Evolutionary conservation across 2,797 vertebrate genomes (phyloP).

Genomic region (Falco peregrinus): DNA sequence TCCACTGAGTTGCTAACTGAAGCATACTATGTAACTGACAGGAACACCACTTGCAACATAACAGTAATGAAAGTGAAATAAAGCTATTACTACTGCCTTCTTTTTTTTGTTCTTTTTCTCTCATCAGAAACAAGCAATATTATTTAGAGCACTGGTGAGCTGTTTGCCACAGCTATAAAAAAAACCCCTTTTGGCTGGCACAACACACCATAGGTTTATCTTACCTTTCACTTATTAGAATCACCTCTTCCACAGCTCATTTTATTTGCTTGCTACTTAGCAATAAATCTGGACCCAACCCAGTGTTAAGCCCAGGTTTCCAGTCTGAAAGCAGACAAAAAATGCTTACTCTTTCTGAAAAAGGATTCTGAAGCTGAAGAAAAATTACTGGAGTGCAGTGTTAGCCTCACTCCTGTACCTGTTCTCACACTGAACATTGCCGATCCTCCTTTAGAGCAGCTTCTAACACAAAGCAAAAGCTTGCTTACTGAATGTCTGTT

Average conservation of each 20-base stretch:
- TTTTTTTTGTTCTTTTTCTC: background rate
- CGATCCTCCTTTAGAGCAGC: background rate
- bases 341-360: background rate
- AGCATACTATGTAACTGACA: background rate
- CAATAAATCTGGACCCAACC: background rate
- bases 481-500: background rate
- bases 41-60: background rate
- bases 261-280: constrained; percentile 3
- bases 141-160: background rate
- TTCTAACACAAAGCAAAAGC: background rate
- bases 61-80: constrained; percentile 10
- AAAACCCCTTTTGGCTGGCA: background rate
- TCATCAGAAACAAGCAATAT: background rate
- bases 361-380: background rate
- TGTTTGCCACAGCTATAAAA: background rate
- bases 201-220: background rate
- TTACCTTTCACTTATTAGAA: background rate
- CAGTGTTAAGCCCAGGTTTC: background rate
- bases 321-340: background rate
- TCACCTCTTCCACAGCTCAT: background rate
- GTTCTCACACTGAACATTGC: background rate
- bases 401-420: background rate
- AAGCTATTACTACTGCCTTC: background rate
- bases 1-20: background rate
- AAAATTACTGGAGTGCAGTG: background rate